phyloP scores from a whole-genome alignment of 2,888 invertebrate genomes.

The Aspidapion aeneum region DNA sequence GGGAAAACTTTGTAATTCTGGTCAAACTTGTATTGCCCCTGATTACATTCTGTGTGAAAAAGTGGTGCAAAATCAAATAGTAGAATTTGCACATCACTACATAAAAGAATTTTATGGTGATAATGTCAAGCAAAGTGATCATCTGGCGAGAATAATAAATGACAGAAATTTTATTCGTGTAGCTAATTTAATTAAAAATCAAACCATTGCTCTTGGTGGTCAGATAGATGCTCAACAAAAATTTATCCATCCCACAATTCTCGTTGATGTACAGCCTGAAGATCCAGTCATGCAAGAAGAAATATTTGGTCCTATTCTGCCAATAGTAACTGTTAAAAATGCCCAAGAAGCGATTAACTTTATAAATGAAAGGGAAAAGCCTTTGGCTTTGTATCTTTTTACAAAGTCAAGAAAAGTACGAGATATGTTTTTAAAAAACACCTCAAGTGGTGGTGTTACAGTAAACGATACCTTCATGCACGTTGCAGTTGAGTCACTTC shows the following conservation, averaged over 20 bases:
- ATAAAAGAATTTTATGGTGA: conserved; percentile 82
- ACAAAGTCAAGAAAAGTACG: conserved; percentile 55
- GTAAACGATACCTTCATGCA: conserved; percentile 89
- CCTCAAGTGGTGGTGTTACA: conserved; percentile 76
- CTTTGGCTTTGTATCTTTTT: conserved; percentile 87
- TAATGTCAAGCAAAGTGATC: conserved; percentile 53
- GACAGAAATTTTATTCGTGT: conserved; percentile 56
- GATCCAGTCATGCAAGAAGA: conserved; percentile 89
- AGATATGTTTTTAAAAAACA: conserved; percentile 64
- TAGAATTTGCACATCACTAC: conserved; percentile 53
- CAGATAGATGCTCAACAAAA: conserved; percentile 68
- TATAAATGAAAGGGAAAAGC: conserved; percentile 87
- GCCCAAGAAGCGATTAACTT: conserved; percentile 88
- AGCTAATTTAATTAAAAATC: conserved; percentile 61
- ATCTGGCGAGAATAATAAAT: conserved; percentile 79
- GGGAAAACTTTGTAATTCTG: conserved; percentile 92
- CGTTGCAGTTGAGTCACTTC: conserved; percentile 79
- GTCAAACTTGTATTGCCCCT: conserved; percentile 96
- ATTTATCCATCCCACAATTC: conserved; percentile 84
- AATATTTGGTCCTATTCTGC: conserved; percentile 95
- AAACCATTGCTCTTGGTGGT: conserved; percentile 76
- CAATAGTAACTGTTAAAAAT: conserved; percentile 64
- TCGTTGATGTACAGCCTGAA: conserved; percentile 66
- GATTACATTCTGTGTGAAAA: conserved; percentile 88
- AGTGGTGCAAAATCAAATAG: conserved; percentile 63